phyloP scores from a whole-genome alignment of 2,797 vertebrate species.

The Cossypha caffra region DNA sequence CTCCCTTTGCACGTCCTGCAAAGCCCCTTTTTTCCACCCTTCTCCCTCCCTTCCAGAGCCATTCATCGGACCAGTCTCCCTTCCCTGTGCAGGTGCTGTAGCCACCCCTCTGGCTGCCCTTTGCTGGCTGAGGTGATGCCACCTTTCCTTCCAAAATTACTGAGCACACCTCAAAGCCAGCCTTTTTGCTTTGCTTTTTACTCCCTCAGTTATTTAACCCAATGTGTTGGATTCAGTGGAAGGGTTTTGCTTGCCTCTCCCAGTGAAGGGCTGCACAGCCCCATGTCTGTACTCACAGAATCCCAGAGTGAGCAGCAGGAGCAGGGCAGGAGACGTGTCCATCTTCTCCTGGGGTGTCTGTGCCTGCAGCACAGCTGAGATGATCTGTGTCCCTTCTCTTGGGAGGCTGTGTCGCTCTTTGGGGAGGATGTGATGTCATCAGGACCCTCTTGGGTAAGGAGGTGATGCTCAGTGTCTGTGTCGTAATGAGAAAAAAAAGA shows the following conservation, averaged over 20 bases:
- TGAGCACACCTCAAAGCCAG: not conserved
- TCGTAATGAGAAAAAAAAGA: not conserved
- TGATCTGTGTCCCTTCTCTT: not conserved
- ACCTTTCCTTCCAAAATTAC: accelerated
- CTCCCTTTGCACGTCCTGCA: no score
- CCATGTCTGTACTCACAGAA: not conserved
- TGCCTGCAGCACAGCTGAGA: not conserved
- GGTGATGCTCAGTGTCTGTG: not conserved
- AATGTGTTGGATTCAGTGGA: not conserved
- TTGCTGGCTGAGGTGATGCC: accelerated
- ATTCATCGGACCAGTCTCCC: accelerated
- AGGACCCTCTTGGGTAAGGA: not conserved
- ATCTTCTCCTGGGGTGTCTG: not conserved
- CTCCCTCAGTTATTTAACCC: not conserved
- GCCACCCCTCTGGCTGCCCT: not conserved
- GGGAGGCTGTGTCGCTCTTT: not conserved
- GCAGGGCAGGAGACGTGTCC: not conserved
- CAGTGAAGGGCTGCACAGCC: accelerated
- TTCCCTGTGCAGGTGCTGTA: not conserved
- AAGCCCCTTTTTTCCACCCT: accelerated
- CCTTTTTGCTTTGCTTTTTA: not conserved
- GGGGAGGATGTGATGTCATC: constrained; percentile 64
- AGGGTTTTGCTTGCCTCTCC: not conserved
- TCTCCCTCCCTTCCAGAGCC: not conserved
- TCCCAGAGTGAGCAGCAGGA: not conserved